phyloP scores from a whole-genome alignment of 2,113 vertebrate species.

The Onychorhynchus coronatus region DNA sequence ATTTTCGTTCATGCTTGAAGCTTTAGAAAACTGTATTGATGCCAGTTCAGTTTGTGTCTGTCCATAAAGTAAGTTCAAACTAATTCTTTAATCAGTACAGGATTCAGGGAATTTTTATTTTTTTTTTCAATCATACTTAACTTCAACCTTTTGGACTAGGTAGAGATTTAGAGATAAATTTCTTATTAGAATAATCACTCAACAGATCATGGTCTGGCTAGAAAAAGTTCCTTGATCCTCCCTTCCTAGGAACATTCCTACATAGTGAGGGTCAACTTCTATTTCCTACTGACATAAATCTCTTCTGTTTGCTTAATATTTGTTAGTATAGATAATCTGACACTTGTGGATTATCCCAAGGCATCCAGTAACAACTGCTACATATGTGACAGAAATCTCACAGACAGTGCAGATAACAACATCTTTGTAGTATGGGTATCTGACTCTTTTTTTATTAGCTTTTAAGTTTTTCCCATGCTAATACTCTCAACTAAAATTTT shows the following conservation, averaged over 20 bases:
- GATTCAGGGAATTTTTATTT: neutral
- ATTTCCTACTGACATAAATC: conserved; percentile 33
- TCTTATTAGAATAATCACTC: neutral
- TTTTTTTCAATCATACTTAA: neutral
- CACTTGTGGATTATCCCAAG: neutral
- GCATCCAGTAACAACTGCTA: neutral
- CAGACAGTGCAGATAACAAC: neutral
- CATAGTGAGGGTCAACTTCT: neutral
- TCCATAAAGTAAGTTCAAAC: neutral
- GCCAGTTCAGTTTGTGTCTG: neutral
- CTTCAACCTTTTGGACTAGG: neutral
- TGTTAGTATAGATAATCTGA: neutral
- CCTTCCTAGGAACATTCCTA: conserved; percentile 27
- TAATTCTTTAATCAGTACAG: neutral
- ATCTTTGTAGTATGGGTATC: neutral
- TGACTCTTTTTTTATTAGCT: neutral
- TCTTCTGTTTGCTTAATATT: neutral
- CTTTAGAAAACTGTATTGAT: neutral
- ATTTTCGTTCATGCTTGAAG: neutral
- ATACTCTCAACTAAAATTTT: neutral
- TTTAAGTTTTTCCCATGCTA: neutral
- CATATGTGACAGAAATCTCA: neutral
- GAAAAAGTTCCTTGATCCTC: conserved; percentile 34
- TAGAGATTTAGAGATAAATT: neutral
- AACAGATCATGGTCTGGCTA: neutral